phyloP scores from a whole-genome alignment of 2,113 vertebrate genomes.

The Daphoenositta chrysoptera region DNA sequence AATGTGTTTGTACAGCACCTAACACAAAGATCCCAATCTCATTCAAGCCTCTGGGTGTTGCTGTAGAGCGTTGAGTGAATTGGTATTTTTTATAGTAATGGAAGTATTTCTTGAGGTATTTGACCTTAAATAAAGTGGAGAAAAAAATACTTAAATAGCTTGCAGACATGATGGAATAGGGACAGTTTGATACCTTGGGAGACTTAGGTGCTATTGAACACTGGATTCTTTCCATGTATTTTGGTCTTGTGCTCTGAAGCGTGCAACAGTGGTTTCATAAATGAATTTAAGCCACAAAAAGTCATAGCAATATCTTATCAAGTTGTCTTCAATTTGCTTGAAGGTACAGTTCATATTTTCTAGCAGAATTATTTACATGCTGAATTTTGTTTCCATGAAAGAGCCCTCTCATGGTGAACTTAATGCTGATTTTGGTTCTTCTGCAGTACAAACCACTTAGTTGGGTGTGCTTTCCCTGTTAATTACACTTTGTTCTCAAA shows the following conservation, averaged over 20 bases:
- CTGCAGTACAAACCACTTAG: not conserved
- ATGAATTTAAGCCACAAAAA: not conserved
- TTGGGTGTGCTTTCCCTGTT: not conserved
- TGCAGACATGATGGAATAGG: not conserved
- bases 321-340: not conserved
- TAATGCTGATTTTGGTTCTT: not conserved
- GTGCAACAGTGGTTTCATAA: not conserved
- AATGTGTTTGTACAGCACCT: not conserved
- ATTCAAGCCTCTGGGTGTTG: conserved; percentile 13
- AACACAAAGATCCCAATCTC: not conserved
- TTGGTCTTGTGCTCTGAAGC: not conserved
- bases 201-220: not conserved
- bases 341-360: not conserved
- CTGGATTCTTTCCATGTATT: not conserved
- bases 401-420: not conserved
- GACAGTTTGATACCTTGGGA: not conserved
- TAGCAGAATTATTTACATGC: not conserved
- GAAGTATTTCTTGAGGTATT: not conserved
- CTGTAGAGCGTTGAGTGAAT: not conserved
- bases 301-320: not conserved
- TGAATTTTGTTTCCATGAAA: not conserved
- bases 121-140: not conserved
- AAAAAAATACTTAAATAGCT: not conserved
- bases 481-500: not conserved
- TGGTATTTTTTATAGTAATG: not conserved